Evolutionary conservation across 2,888 invertebrate genomes (phyloP), one percentile per base, ranked within the genome.

Genomic region (Dryobotodes eremita): DNA sequence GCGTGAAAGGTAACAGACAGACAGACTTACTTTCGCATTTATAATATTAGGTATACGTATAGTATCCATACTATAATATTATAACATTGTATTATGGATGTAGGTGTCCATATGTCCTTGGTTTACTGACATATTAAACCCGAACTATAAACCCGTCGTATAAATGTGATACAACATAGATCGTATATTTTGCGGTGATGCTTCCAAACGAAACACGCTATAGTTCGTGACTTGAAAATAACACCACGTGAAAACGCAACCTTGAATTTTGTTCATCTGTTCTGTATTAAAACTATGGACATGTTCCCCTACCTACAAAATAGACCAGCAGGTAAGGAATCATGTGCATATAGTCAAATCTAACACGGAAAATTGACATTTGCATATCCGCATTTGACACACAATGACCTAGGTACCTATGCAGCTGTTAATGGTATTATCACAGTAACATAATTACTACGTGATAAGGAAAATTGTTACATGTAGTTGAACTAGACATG

Each of bases 201-300:
- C 57, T 69, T 69, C 48, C 20, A 75, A 77, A 71, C 36, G 8
- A 61, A 55, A 76, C 86, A 83, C 76, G 83, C 79, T 72, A 84
- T 72, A 55, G 62, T 86, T 79, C 83, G 85, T 86, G 85, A 79
- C 79, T 74, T 26, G 11, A 69, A 66, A 71, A 71, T 71, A 69
- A 31, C 62, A 66, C 61, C 74, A 77, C 66, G 59, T 71, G 71
- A 68, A 53, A 61, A 50, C 23, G 23, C 11, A 70, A 75, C 71
- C 80, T 80, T 72, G 61, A 70, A 17, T 53, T 65, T 17, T 26
- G 61, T 50, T 26, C 36, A 73, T 65, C 36, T 36, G 36, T 69
- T 61, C 5, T 57, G 10, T 36, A n/a, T 2, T 55, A 55, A 59
- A 48, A 42, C 36, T 26, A 59, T 36, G 23, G 46, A 11, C 23